phyloP scores from a whole-genome alignment of 2,797 vertebrate genomes.

The Sebastes nivosus region DNA sequence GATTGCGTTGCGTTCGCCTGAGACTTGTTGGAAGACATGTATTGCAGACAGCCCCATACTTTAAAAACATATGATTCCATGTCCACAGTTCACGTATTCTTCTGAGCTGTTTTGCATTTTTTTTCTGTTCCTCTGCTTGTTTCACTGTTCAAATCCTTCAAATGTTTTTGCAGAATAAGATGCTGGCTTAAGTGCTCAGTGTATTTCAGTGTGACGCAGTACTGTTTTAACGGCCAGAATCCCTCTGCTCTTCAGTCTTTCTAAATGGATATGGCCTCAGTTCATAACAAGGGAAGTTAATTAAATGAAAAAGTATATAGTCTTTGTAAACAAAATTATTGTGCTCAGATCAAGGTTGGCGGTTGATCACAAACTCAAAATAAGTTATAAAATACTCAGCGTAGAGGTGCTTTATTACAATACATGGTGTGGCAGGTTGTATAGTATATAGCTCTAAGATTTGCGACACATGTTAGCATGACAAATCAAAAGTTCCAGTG shows the following conservation, averaged over 20 bases:
- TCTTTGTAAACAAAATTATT: conserved; percentile 26
- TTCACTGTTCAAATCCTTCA: conserved; percentile 63
- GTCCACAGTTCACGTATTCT: conserved; percentile 56
- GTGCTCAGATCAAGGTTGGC: conserved; percentile 17
- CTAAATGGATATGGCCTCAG: conserved; percentile 34
- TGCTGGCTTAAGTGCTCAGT: conserved; percentile 38
- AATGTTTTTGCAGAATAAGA: conserved; percentile 48
- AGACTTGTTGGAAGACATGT: conserved; percentile 84
- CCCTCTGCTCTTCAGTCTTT: conserved; percentile 26
- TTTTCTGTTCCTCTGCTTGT: conserved; percentile 68
- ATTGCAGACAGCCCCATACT: conserved; percentile 80
- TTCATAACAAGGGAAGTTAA: conserved; percentile 39
- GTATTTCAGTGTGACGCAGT: conserved; percentile 39
- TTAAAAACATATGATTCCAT: conserved; percentile 71
- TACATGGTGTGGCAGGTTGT: conserved; percentile 44
- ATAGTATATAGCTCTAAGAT: conserved; percentile 13
- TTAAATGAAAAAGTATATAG: conserved; percentile 11
- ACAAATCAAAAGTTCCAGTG: conserved; percentile 58
- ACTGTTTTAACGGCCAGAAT: conserved; percentile 23
- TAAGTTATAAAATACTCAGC: conserved; percentile 3
- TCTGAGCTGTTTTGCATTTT: conserved; percentile 62
- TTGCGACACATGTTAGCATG: conserved; percentile 66
- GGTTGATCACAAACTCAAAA: conserved; percentile 31
- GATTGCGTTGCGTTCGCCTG: conserved; percentile 87
- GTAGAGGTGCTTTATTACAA: conserved; percentile 35